Conservation (phyloP, 2,797 vertebrate species). For the Fistularia tabacaria region DNA sequence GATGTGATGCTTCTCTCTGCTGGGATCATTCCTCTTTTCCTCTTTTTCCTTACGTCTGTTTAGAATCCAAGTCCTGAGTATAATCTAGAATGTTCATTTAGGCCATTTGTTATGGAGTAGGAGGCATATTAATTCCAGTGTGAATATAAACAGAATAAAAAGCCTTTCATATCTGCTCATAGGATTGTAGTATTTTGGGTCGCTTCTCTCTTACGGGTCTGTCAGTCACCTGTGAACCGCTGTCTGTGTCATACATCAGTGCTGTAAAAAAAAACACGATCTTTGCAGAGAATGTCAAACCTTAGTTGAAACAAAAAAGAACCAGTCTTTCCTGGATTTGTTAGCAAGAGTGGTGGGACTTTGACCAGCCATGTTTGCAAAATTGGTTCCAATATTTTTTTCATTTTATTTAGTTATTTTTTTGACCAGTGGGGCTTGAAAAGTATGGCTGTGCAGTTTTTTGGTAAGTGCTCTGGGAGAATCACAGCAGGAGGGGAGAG, state of each 20-base stretch:
- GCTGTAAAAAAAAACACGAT: slow-evolving; percentile 13
- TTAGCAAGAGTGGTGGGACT: slow-evolving; percentile 10
- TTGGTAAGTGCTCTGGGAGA: slow-evolving; percentile 22
- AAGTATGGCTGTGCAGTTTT: slow-evolving; percentile 26
- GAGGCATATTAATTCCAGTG: slow-evolving; percentile 27
- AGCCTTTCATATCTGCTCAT: slow-evolving; percentile 19
- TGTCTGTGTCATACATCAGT: slow-evolving; percentile 10
- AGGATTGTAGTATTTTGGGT: slow-evolving; percentile 56
- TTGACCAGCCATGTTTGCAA: slow-evolving; percentile 19
- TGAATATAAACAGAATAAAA: slow-evolving; percentile 26
- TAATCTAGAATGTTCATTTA: too few relatives aligned
- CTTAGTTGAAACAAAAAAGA: slow-evolving; percentile 8
- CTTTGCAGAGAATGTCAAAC: slow-evolving; percentile 40
- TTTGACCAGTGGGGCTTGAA: slow-evolving; percentile 6
- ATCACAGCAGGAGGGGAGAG: slow-evolving; percentile 21
- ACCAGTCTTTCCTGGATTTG: slow-evolving; percentile 11
- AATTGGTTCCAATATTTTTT: too few relatives aligned
- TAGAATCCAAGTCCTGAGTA: too few relatives aligned
- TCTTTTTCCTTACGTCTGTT: too few relatives aligned
- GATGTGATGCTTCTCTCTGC: too few relatives aligned
- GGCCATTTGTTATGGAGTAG: slow-evolving; percentile 16
- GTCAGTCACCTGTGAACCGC: slow-evolving; percentile 33
- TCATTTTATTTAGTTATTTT: too few relatives aligned
- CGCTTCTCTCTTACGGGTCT: slow-evolving; percentile 34
- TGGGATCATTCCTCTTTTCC: too few relatives aligned